phyloP scores from a whole-genome alignment of 1,140 invertebrate species.

The Triops longicaudatus region DNA sequence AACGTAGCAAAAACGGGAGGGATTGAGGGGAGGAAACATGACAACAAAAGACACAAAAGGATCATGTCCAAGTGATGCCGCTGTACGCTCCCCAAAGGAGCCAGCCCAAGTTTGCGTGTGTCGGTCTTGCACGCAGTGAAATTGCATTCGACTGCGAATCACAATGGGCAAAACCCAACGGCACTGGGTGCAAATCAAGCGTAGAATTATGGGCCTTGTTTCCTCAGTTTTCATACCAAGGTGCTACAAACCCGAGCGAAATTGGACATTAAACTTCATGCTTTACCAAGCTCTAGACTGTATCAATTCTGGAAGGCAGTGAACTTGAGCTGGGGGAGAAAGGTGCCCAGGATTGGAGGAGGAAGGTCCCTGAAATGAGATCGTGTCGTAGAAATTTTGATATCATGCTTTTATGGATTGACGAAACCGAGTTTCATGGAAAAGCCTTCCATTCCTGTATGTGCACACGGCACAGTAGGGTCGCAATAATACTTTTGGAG shows the following conservation, averaged over 20 bases:
- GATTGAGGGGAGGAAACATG: background rate
- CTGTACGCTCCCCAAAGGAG: background rate
- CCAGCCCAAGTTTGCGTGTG: background rate
- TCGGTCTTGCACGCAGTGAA: background rate
- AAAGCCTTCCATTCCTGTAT: too few relatives aligned
- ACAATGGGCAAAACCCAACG: background rate
- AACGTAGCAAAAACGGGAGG: background rate
- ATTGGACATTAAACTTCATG: too few relatives aligned
- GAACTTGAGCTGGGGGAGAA: too few relatives aligned
- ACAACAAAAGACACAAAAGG: background rate
- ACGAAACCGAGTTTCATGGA: too few relatives aligned
- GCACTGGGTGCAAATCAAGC: conserved; percentile 4
- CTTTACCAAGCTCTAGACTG: too few relatives aligned
- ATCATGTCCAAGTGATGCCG: background rate
- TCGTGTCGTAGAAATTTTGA: too few relatives aligned
- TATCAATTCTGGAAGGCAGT: too few relatives aligned
- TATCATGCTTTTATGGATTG: too few relatives aligned
- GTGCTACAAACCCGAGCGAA: background rate
- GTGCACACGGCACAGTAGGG: too few relatives aligned
- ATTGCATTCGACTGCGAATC: background rate
- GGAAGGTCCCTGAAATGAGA: too few relatives aligned
- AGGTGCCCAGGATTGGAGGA: too few relatives aligned
- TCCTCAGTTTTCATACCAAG: background rate
- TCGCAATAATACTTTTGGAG: background rate
- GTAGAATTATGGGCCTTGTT: conserved; percentile 2